Evolutionary conservation across 2,113 vertebrate species (phyloP), one percentile per base, ranked within the genome.

Genomic region (mouse (Mus musculus)): DNA sequence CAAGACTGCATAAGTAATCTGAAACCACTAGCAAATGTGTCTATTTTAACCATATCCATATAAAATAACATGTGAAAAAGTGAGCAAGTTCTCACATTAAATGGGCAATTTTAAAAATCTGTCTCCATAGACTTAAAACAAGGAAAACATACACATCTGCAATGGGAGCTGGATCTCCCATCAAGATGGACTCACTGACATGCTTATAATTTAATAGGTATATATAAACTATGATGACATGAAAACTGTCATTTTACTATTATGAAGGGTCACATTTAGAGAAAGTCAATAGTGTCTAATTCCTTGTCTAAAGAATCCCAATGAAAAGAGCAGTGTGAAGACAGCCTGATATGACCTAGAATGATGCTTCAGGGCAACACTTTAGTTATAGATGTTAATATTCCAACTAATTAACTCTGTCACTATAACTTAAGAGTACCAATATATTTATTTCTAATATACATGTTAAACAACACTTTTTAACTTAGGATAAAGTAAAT

Each of bases 151-250:
- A 97, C 4, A 80, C 52, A 95, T 87, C 73, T 94, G 95, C 90
- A 97, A 94, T 97, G 95, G 95, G 95, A 98, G 90, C 97, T 97
- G 98, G 97, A 98, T 97, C 94, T 96, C 98, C 95, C 95, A 97
- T 96, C 97, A 98, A 77, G 54, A 95, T 94, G 95, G 75, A 98
- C 95, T 85, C 95, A 97, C 61, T 94, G 96, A 98, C 92, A 97
- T 97, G 89, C 96, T 97, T 97, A 78, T 91, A 97, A 98, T 36
- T 98, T 95, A 97, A 46, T 88, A 97, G 97, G 88, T 97, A 93
- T n/a, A 98, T 95, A 96, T 24, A 93, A 91, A 97, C 17, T 78
- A 80, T 17, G 87, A 94, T 94, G 96, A 97, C 84, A 97, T 93
- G 95, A 97, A 96, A 89, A 93, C 39, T 0, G 82, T 96, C 88